Conservation (phyloP, 2,797 vertebrate species). For the Urophycis tenuis region DNA sequence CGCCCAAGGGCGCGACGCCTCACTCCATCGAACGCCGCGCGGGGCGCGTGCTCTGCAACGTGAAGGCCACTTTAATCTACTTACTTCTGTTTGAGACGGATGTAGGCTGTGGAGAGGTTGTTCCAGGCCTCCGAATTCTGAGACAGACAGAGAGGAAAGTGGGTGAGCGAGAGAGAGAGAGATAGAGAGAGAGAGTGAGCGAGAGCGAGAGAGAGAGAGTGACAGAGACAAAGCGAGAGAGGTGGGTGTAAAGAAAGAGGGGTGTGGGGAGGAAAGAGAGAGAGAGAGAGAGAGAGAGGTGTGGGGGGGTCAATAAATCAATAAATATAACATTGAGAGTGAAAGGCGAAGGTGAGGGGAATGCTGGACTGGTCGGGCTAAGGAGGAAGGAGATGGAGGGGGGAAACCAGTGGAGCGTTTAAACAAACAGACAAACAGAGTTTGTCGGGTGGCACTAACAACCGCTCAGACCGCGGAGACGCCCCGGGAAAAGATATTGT, state of each 20-base stretch:
- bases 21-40: neutral
- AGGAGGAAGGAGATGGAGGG: neutral
- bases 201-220: no score
- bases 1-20: no score
- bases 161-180: neutral
- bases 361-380: neutral
- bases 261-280: no score
- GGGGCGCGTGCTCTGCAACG: neutral
- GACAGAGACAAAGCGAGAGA: no score
- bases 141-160: neutral
- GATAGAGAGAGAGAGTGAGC: neutral
- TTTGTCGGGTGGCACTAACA: neutral
- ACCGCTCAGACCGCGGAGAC: neutral
- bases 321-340: neutral
- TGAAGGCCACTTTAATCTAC: constrained; percentile 45
- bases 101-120: constrained; percentile 94
- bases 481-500: neutral
- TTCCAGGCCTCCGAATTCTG: constrained; percentile 98
- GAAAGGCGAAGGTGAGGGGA: neutral
- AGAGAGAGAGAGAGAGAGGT: neutral
- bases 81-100: constrained; percentile 90
- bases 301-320: neutral
- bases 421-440: neutral
- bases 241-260: no score
- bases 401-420: neutral